phyloP scores from a whole-genome alignment of 2,888 invertebrate genomes.

The Cheilosia soror region DNA sequence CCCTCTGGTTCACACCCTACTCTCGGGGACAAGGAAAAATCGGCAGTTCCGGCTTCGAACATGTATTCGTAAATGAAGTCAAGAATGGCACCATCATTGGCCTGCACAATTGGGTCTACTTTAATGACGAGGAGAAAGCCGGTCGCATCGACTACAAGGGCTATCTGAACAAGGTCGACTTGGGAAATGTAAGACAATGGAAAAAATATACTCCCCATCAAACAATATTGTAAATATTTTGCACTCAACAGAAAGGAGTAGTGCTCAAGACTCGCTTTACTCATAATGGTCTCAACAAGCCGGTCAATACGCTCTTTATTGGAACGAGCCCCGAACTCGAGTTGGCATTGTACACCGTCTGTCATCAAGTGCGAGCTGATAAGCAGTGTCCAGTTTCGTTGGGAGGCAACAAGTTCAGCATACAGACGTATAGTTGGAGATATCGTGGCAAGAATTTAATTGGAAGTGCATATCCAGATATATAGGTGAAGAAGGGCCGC shows the following conservation, averaged over 20 bases:
- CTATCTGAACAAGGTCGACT: slow-evolving; percentile 88
- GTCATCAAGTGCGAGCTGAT: slow-evolving; percentile 91
- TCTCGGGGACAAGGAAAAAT: slow-evolving; percentile 91
- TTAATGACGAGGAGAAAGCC: slow-evolving; percentile 89
- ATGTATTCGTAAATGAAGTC: slow-evolving; percentile 94
- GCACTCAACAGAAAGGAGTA: slow-evolving; percentile 88
- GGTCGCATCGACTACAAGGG: slow-evolving; percentile 91
- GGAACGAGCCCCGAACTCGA: slow-evolving; percentile 96
- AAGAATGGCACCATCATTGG: slow-evolving; percentile 92
- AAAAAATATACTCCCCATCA: too few species aligned
- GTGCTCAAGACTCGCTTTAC: slow-evolving; percentile 90
- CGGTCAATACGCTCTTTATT: slow-evolving; percentile 91
- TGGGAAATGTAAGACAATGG: slow-evolving; percentile 87
- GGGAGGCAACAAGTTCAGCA: slow-evolving; percentile 88
- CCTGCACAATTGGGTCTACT: slow-evolving; percentile 96
- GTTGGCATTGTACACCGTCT: slow-evolving; percentile 94
- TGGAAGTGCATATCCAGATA: slow-evolving; percentile 92
- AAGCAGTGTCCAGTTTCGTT: slow-evolving; percentile 90
- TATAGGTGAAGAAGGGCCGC: slow-evolving; percentile 83
- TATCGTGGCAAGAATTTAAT: slow-evolving; percentile 91
- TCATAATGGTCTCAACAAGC: slow-evolving; percentile 89
- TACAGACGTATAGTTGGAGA: slow-evolving; percentile 89
- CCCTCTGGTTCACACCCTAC: slow-evolving; percentile 92
- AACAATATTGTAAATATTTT: too few species aligned
- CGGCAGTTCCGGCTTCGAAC: slow-evolving; percentile 96